Evolutionary conservation across 2,797 vertebrate genomes (phyloP), one percentile per base, ranked within the genome.

Genomic region (Sphaeramia orbicularis): DNA sequence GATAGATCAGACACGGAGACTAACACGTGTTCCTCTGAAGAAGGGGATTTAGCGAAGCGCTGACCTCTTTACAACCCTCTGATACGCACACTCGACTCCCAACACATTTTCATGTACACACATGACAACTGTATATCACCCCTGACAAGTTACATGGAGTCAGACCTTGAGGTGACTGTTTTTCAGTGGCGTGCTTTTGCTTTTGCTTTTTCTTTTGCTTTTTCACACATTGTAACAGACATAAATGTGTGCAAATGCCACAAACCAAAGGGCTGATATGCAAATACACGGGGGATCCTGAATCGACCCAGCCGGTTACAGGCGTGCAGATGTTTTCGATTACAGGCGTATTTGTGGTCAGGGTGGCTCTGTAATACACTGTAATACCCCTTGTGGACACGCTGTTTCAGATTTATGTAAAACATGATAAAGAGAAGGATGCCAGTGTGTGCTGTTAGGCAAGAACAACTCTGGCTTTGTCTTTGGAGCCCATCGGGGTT

Each of bases 1-100:
- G 90, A 90, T 85, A 86, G 86, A 90, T 89, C 86, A 85, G 85
- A 88, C 87, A 85, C 71, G 57, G 83, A 84, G 71, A 43, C 69
- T 50, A 89, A 89, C 89, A 89, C 78, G 64, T 89, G 89, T 91
- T 90, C 74, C 75, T 85, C 77, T 74, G 57, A 86, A 83, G 83
- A 78, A 67, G 67, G 80, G 86, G 86, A 86, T 87, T 93, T 83
- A 73, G 64, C 37, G 19, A 69, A 74, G 81, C 19, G 69, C 76
- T 89, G 89, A 88, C 78, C 83, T 74, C 82, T 78, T 84, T 51
- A 68, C 85, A 79, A 70, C 85, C 72, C 75, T 71, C 65, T 4
- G 10, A 47, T 15, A 75, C 51, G 52, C 65, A 61, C 67, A 78
- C 72, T 61, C 1, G 0, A 52, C 50, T 19, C 55, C 19, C 60